Conservation (phyloP, 2,113 vertebrate species). For the Saguinus midas region DNA sequence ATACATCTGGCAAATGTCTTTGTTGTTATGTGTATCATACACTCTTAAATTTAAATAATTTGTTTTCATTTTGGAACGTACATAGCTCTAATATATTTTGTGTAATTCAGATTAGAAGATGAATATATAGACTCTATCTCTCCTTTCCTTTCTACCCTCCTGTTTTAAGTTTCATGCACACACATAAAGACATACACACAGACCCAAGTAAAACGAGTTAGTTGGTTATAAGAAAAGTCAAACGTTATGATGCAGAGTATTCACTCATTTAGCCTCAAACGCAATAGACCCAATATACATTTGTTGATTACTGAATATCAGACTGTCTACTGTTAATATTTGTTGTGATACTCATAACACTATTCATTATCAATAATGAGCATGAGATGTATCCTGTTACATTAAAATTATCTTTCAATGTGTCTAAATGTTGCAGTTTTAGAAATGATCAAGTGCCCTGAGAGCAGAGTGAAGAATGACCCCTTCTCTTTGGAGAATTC, state of each 20-base stretch:
- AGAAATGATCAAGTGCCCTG: not conserved
- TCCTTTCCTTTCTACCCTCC: not conserved
- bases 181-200: not conserved
- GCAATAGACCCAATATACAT: not conserved
- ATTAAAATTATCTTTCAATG: not conserved
- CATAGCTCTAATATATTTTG: not conserved
- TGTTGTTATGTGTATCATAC: not conserved
- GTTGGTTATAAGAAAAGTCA: not conserved
- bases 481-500: not conserved
- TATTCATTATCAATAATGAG: not conserved
- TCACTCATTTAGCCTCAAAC: not conserved
- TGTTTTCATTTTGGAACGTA: not conserved
- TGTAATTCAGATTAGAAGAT: not conserved
- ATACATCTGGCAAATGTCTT: not conserved
- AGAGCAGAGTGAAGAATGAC: not conserved
- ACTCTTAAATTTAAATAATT: not conserved
- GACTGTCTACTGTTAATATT: not conserved
- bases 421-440: not conserved
- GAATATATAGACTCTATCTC: not conserved
- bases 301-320: not conserved
- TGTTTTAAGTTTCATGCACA: not conserved
- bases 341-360: not conserved
- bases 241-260: not conserved
- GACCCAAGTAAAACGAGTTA: not conserved
- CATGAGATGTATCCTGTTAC: not conserved